Percentiles rank a stretch among this genome's conserved stretches.
These are phyloP conservation scores for Rhynchomys soricoides DNA, from an alignment of 2,113 vertebrate species.

Conservation along the genomic window DNA sequence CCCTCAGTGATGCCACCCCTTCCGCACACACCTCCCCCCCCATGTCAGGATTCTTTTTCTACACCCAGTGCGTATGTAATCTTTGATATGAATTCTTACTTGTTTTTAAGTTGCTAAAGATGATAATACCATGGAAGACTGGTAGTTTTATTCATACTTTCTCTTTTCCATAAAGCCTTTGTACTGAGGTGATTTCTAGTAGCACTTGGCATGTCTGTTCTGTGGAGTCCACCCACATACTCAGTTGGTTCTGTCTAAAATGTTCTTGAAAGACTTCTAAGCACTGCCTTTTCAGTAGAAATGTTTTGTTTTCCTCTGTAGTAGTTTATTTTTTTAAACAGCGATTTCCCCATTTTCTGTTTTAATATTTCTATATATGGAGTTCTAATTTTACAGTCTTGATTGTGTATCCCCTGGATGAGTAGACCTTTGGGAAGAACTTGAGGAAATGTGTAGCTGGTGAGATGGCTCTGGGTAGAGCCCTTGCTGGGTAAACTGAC, in stretches of 20 bases:
- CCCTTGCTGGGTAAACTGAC: neutral
- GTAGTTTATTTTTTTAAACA: neutral
- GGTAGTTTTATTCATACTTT: conserved; percentile 49
- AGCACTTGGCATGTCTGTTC: neutral
- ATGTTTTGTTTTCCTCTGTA: conserved; percentile 20
- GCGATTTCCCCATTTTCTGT: neutral
- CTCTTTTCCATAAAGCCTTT: conserved; percentile 6
- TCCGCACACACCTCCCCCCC: neutral
- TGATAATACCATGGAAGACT: conserved; percentile 17
- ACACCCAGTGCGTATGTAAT: neutral
- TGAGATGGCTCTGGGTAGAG: neutral
- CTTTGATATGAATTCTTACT: conserved; percentile 34
- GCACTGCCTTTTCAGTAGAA: neutral
- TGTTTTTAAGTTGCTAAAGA: conserved; percentile 59
- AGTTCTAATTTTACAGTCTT: conserved; percentile 46
- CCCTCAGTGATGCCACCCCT: conserved; percentile 10
- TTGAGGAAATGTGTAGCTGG: neutral
- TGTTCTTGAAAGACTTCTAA: conserved; percentile 26
- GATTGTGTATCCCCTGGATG: neutral
- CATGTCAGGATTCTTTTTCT: conserved; percentile 17
- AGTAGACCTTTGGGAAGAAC: conserved; percentile 31
- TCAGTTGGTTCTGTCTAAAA: conserved; percentile 21
- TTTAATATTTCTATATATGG: conserved; percentile 54
- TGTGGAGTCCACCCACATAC: neutral
- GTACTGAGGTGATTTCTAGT: conserved; percentile 5